Evolutionary conservation across 2,888 invertebrate genomes (phyloP).

Genomic region (Cotesia congregata): DNA sequence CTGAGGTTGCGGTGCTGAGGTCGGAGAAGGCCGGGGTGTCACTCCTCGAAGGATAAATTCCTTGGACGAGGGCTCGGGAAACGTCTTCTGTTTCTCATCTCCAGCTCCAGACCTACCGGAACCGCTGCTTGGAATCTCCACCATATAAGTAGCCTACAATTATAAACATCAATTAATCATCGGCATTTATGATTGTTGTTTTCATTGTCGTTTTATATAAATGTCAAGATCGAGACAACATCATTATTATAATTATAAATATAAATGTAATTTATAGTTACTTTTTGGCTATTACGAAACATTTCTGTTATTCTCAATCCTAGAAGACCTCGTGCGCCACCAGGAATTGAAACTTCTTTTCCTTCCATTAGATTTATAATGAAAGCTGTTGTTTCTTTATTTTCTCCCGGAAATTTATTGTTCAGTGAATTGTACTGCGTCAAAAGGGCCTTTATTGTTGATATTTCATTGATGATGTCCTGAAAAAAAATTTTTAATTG

Average conservation of each 20-base stretch:
- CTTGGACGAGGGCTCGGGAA: constrained; percentile 74
- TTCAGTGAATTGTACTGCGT: constrained; percentile 74
- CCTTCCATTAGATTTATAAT: constrained; percentile 73
- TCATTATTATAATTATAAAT: neutral
- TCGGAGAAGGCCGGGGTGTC: constrained; percentile 75
- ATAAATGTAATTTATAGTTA: constrained; percentile 49
- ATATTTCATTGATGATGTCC: constrained; percentile 68
- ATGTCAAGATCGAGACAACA: constrained; percentile 28
- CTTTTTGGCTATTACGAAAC: constrained; percentile 75
- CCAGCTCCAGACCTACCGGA: constrained; percentile 56
- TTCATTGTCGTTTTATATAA: neutral
- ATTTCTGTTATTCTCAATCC: constrained; percentile 74
- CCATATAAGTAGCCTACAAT: constrained; percentile 71
- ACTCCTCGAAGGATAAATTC: constrained; percentile 78
- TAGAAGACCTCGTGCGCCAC: constrained; percentile 73
- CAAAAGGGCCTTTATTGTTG: constrained; percentile 71
- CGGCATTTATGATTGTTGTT: neutral
- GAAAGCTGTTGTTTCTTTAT: constrained; percentile 69
- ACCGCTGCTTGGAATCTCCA: constrained; percentile 67
- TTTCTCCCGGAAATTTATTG: constrained; percentile 71
- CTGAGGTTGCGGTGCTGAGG: constrained; percentile 77
- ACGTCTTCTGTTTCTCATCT: constrained; percentile 64
- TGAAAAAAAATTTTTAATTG: constrained; percentile 36
- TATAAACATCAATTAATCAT: neutral
- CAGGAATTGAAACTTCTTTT: constrained; percentile 75